Evolutionary conservation across 1,140 invertebrate genomes (phyloP), one percentile per base, ranked within the genome.

Genomic region (Heliothis subflexa): DNA sequence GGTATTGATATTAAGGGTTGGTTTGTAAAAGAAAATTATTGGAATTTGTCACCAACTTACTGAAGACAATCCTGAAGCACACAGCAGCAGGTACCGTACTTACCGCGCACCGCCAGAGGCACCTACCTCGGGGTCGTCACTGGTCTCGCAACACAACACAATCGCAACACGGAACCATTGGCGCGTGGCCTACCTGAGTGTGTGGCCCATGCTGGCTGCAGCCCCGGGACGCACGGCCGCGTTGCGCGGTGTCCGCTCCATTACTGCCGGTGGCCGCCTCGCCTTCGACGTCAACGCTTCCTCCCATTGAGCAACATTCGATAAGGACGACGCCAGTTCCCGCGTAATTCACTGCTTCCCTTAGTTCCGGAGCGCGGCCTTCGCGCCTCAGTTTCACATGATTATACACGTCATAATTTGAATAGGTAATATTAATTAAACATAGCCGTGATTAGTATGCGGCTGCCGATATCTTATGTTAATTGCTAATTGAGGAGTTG

Each of bases 281-380:
- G 50, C 12, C 47, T 12, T 25, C 64, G 47, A 52, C 64, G 47
- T 33, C 57, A 21, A 62, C 57, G 45, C 66, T 78, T 71, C 76
- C 76, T 78, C n/a, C 49, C 50, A 78, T 78, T 78, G 66, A 59
- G 64, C 52, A 78, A 71, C 18, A n/a, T 25, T 57, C 50, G n/a
- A 25, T 21, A 55, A 77, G 74, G 74, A 77, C 47, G 64, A 45
- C 54, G 45, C 49, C 21, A 50, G 18, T 52, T 68, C 47, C 55
- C 21, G 16, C 66, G 40, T 78, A 78, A 78, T 70, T 25, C 50
- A 14, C 18, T 47, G 66, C 54, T 78, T 78, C 76, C 76, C 49
- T 45, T 14, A 49, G 64, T 78, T 78, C 76, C 50, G 66, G 66
- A 50, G 18, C 16, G 11, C 66, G 40, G 66, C 64, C 76, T 78